A percentile compares a stretch with the other conserved stretches of the same genome.
phyloP scores from a whole-genome alignment of 2,888 invertebrate genomes.

The Galerucella nymphaeae region DNA sequence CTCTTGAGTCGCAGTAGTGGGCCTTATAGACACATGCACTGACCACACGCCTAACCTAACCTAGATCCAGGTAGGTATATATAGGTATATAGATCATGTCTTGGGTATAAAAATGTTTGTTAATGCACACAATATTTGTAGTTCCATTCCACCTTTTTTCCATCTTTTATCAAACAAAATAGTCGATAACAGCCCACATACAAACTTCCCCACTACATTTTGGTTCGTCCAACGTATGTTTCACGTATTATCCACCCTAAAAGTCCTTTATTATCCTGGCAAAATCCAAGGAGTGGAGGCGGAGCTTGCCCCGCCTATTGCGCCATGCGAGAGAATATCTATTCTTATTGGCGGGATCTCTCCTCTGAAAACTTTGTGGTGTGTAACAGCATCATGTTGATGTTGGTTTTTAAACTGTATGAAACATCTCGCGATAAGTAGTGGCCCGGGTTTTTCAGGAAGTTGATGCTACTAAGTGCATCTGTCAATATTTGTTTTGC shows the following conservation, averaged over 20 bases:
- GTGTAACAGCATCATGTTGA: not conserved
- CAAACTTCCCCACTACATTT: not conserved
- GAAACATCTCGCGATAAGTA: not conserved
- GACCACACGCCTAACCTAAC: too few relatives aligned
- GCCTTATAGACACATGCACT: too few relatives aligned
- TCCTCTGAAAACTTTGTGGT: not conserved
- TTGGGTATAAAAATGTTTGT: not conserved
- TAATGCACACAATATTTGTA: not conserved
- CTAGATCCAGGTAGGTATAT: too few relatives aligned
- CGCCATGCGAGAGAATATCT: not conserved
- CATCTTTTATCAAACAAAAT: not conserved
- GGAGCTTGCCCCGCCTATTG: not conserved
- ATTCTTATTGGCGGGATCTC: not conserved
- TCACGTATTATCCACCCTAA: not conserved
- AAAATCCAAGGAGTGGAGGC: not conserved
- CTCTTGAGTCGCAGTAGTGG: too few relatives aligned
- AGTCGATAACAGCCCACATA: not conserved
- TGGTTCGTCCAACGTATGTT: not conserved
- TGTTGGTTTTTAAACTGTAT: not conserved
- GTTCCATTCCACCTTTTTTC: not conserved
- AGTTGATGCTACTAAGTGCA: not conserved
- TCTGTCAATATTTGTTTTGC: not conserved
- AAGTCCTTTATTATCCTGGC: slow-evolving; percentile 2
- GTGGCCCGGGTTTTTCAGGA: not conserved
- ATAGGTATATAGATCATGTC: too few relatives aligned